A percentile compares a stretch with the other conserved stretches of the same genome.
Evolutionary conservation across 2,797 vertebrate genomes (phyloP).

Genomic region (Danio tinwini): DNA sequence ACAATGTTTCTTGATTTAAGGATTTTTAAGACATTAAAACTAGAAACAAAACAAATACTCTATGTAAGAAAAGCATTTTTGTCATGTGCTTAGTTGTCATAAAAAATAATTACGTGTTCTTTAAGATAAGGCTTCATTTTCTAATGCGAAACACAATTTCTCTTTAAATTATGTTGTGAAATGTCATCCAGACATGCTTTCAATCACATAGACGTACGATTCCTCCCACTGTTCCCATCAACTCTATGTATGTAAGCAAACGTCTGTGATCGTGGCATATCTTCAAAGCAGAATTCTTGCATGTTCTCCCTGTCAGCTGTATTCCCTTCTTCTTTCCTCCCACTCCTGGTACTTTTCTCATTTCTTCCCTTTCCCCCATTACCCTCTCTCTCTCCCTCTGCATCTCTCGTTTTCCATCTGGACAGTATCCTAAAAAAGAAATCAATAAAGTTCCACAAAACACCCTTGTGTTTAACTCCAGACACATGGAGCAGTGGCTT

Average conservation of each 20-base stretch:
- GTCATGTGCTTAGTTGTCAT: no score
- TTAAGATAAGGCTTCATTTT: background rate
- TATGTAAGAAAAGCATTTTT: no score
- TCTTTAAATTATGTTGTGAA: background rate
- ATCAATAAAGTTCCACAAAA: constrained; percentile 48
- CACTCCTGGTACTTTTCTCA: constrained; percentile 14
- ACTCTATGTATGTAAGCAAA: constrained; percentile 45
- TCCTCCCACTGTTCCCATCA: constrained; percentile 46
- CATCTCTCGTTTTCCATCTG: constrained; percentile 52
- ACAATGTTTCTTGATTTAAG: no score
- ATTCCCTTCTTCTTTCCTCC: constrained; percentile 16
- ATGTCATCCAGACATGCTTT: constrained; percentile 16
- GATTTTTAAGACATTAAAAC: no score
- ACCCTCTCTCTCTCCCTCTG: constrained; percentile 31
- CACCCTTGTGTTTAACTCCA: constrained; percentile 56
- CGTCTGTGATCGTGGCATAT: constrained; percentile 25
- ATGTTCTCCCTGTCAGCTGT: constrained; percentile 18
- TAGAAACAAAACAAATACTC: no score
- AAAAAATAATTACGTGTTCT: no score
- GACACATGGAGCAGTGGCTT: constrained; percentile 61
- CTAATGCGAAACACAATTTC: background rate
- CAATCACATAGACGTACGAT: constrained; percentile 8
- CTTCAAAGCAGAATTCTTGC: constrained; percentile 52
- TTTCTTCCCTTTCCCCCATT: constrained; percentile 3
- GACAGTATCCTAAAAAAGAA: constrained; percentile 65